These are phyloP conservation scores for Myopa testacea DNA, from an alignment of 2,888 invertebrate species.

Conservation along the genomic window DNA sequence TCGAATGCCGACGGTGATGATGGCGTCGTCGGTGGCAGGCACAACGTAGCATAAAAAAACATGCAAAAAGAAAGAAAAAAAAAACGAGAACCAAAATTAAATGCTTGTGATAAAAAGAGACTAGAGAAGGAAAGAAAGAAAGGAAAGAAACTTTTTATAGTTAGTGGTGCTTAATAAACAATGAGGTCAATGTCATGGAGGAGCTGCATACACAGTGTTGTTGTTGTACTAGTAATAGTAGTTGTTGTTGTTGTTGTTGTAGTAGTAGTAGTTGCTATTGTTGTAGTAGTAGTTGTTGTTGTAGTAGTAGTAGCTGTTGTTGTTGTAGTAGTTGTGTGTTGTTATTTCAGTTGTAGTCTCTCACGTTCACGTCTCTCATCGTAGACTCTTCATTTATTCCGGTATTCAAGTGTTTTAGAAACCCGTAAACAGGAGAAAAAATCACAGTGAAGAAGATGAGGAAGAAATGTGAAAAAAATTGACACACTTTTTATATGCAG, in stretches of 20 bases:
- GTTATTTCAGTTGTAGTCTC: no score
- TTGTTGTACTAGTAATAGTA: constrained; percentile 22
- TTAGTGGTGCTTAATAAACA: neutral
- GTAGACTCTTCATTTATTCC: no score
- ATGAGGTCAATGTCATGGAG: constrained; percentile 52
- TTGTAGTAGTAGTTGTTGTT: neutral
- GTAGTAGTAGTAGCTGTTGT: no score
- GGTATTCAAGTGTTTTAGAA: no score
- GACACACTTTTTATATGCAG: no score
- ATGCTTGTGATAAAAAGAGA: constrained; percentile 34
- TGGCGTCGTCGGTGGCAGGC: neutral
- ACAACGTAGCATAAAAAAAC: constrained; percentile 33
- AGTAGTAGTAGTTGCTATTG: no score
- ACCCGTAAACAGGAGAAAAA: no score
- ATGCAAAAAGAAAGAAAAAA: constrained; percentile 30
- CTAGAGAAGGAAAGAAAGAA: neutral
- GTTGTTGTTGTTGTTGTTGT: constrained; percentile 41
- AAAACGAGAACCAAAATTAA: constrained; percentile 37
- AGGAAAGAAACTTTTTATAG: constrained; percentile 25
- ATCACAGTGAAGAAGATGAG: no score
- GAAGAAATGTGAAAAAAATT: no score
- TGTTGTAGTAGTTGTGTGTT: no score
- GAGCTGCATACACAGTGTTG: constrained; percentile 42
- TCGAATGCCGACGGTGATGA: neutral
- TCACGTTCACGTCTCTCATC: no score